phyloP scores from a whole-genome alignment of 2,888 invertebrate species.

The Melanostoma scalare region DNA sequence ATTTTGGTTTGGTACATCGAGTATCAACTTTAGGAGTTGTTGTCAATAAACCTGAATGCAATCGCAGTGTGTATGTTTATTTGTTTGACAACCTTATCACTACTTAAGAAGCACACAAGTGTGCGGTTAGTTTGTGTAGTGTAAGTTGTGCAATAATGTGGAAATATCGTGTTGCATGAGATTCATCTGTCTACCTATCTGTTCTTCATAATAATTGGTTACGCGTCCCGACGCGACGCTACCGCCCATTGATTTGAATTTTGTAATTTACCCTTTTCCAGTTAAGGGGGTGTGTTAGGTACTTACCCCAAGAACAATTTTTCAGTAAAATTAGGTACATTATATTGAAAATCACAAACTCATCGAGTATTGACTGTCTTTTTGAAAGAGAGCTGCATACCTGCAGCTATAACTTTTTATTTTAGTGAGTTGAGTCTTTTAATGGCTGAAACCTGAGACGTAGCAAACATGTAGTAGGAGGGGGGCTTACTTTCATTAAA shows the following conservation, averaged over 20 bases:
- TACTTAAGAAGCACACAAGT: too few species aligned
- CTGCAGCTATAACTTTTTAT: too few species aligned
- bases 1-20: background rate
- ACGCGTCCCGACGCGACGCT: background rate
- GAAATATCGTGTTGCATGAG: conserved; percentile 14
- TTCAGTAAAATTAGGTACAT: too few species aligned
- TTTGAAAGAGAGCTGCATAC: too few species aligned
- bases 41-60: background rate
- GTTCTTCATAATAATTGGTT: conserved; percentile 17
- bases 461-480: too few species aligned
- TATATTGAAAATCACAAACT: too few species aligned
- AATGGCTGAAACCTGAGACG: too few species aligned
- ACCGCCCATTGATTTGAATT: conserved; percentile 10
- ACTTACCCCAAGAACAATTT: too few species aligned
- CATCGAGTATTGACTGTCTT: too few species aligned
- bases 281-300: conserved; percentile 2
- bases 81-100: background rate
- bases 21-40: background rate
- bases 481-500: too few species aligned
- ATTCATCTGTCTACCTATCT: background rate
- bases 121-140: conserved; percentile 2
- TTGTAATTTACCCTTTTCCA: background rate
- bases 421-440: too few species aligned
- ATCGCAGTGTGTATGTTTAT: too few species aligned
- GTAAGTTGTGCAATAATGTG: conserved; percentile 20